Evolutionary conservation across 2,113 vertebrate species (phyloP), one percentile per base, ranked within the genome.

Genomic region (Labeo catla): DNA sequence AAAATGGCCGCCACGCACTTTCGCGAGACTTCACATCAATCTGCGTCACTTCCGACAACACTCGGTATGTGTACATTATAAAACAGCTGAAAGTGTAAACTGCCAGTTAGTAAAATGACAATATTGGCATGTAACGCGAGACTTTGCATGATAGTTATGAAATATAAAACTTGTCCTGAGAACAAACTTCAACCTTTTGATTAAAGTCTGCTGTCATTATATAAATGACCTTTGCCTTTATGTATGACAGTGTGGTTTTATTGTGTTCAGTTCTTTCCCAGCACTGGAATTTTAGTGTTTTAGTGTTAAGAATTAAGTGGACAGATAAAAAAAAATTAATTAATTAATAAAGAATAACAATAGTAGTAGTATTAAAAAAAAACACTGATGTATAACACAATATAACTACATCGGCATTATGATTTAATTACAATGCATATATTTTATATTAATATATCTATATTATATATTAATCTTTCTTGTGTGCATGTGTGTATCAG

Each of bases 1-100:
- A 94, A 95, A 86, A 95, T 95, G 94, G 94, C 93, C 92, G 95
- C 85, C 90, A 90, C 88, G 91, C 90, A 87, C 90, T 93, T 93
- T 91, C 94, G 94, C 93, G 94, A 95, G 94, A 96, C 89, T 94
- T 95, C 90, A 87, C 66, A 19, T 63, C 13, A 28, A 72, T 9
- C 39, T 61, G 88, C 90, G 91, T 91, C 88, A 92, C 84, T 92
- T 92, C 91, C 90, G 49, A 85, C 80, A 88, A 87, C 86, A 89
- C 68, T 10, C 16, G n/a, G 77, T 4, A 36, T 63, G 39, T 34
- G 45, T 15, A 54, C 49, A 1, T 19, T 54, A 77, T 19, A 9
- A 77, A 77, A 36, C 76, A 36, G 76, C 76, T 77, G 23, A 10
- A 36, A 16, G 76, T 34, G 76, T 77, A 2, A 34, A 52, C 47